Evolutionary conservation across 1,140 invertebrate genomes (phyloP).

Genomic region (Pogonomyrmex barbatus): DNA sequence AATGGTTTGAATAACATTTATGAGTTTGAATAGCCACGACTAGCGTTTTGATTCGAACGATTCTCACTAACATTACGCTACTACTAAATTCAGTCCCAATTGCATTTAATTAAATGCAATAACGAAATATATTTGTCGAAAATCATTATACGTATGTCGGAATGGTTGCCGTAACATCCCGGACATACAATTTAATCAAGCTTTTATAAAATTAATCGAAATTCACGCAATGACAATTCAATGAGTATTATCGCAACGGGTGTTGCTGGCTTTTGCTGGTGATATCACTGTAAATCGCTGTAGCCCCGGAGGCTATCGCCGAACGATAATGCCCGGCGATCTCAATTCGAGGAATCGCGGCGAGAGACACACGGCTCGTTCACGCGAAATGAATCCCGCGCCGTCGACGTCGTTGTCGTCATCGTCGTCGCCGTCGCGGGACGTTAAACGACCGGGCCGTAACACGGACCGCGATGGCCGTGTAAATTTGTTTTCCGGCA

Average conservation of each 20-base stretch:
- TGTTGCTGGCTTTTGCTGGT: not conserved
- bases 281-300: constrained; percentile 21
- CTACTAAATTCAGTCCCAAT: not conserved
- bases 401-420: not conserved
- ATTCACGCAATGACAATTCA: not conserved
- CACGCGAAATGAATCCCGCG: constrained; percentile 68
- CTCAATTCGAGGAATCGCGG: constrained; percentile 10
- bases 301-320: constrained; percentile 3
- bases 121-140: not conserved
- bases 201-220: constrained; percentile 11
- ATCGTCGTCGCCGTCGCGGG: constrained; percentile 1
- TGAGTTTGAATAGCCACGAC: not conserved
- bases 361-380: constrained; percentile 61
- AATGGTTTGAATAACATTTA: not conserved
- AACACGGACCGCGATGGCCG: constrained; percentile 39
- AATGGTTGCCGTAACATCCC: not conserved
- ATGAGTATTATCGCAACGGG: constrained; percentile 3
- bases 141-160: not conserved
- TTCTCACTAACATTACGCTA: not conserved
- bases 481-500: constrained; percentile 51
- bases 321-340: constrained; percentile 20
- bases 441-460: constrained; percentile 31
- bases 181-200: not conserved
- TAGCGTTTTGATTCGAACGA: not conserved
- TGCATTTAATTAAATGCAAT: not conserved